Evolutionary conservation across 2,113 vertebrate genomes (phyloP).

Genomic region (Chrysemys picta): DNA sequence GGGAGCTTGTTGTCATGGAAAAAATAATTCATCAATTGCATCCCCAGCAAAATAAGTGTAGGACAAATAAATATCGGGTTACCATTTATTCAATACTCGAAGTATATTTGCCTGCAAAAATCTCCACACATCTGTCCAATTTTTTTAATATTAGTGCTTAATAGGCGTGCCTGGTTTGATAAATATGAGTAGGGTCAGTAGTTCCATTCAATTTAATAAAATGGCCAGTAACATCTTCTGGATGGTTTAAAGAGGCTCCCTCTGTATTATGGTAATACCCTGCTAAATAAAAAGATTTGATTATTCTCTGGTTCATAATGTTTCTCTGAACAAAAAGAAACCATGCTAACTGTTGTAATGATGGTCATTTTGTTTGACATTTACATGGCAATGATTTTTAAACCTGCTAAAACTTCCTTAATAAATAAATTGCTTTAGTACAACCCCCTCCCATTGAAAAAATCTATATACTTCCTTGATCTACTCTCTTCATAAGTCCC

Average conservation of each 20-base stretch:
- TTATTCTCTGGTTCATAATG: neutral
- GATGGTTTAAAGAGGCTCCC: neutral
- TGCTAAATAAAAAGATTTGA: neutral
- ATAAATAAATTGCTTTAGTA: slow-evolving; percentile 1
- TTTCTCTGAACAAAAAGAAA: neutral
- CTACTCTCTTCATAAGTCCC: neutral
- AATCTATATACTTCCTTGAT: slow-evolving; percentile 12
- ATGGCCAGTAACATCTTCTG: neutral
- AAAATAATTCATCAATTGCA: neutral
- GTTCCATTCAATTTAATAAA: neutral
- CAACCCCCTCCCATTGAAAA: neutral
- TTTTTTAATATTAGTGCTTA: neutral
- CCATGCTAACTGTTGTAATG: neutral
- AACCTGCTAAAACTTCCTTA: slow-evolving; percentile 14
- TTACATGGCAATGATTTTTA: neutral
- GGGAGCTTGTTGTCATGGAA: neutral
- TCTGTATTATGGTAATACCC: neutral
- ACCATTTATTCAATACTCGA: neutral
- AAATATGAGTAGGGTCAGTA: neutral
- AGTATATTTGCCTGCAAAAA: neutral
- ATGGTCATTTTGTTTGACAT: neutral
- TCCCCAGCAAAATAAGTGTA: neutral
- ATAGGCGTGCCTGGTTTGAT: fast-evolving
- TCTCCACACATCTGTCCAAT: neutral
- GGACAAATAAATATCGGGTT: neutral